Base-by-base conservation (phyloP, 37 sponge, comb jelly and placozoan species). In the Petrosia ficiformis region DNA sequence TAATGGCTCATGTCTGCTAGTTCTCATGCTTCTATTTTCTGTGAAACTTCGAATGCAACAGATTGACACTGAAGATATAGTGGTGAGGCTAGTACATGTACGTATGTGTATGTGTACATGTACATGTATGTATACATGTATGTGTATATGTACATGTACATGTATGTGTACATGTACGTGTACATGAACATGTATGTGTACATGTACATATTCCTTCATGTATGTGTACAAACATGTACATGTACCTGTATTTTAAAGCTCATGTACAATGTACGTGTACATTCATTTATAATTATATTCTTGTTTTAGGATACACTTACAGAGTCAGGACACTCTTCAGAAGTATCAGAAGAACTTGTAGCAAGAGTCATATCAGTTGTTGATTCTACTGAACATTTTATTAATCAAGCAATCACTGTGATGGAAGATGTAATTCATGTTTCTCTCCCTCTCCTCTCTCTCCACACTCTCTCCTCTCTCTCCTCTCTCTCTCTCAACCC, bases 331-430 rank as follows among this genome's bases (percentile, higher is more conserved):
- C 67, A 76, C 44, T 14, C 42, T 40, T 2, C 30, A 32, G 91
- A 90, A 8, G 82, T 85, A 24, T 72, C 86, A 2, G 91, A 90
- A 25, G 91, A 90, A 38, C 24, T 90, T 16, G 42, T 90, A 0
- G 86, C 42, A 4, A 44, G 66, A 25, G 71, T 85, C 0, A 34
- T 85, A 32, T 85, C 86, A 11, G 74, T 90, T 24, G 59, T 79
- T 33, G 76, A 83, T 43, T 72, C 86, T 59, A 68, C 68, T 42
- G 86, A 85, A 25, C 81, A 81, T 74, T 79, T 85, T 68, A 42
- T 82, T 6, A 26, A 68, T 1, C 85, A 77, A 72, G 67, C 66
- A 24, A 74, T 59, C 29, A 37, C 64, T 4, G 25, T 71, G 6
- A 39, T 84, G 33, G 65, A 61, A 1, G 65, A 80, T 63, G 78